Evolutionary conservation across 2,888 invertebrate species (phyloP).

Genomic region (Nemurella pictetii): DNA sequence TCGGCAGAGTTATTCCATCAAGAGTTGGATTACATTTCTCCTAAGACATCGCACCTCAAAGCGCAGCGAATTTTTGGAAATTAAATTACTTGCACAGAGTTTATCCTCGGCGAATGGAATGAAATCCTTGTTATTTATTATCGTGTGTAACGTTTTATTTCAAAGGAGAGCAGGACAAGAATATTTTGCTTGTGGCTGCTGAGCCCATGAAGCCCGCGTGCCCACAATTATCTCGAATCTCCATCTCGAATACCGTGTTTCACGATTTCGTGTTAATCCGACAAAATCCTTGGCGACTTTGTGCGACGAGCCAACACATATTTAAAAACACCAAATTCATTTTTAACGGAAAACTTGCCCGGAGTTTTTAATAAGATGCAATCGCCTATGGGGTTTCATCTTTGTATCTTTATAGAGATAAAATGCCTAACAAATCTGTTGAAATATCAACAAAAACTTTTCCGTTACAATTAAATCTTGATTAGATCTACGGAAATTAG

Average conservation of each 20-base stretch:
- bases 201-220: background rate
- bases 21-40: background rate
- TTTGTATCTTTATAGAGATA: background rate
- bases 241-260: no score
- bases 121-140: background rate
- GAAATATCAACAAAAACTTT: background rate
- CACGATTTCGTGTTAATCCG: background rate
- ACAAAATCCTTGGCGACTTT: background rate
- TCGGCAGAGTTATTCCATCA: no score
- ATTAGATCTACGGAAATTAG: background rate
- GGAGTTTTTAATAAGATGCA: background rate
- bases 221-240: background rate
- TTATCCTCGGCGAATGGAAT: background rate
- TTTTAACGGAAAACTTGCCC: background rate
- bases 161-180: no score
- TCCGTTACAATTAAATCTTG: background rate
- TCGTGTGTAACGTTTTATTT: background rate
- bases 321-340: background rate
- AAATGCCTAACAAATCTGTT: background rate
- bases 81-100: background rate
- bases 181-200: background rate
- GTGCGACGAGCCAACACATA: background rate
- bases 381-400: background rate
- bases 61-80: background rate
- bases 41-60: background rate